phyloP scores from a whole-genome alignment of 2,888 invertebrate species.

The Lamellibrachia columna region DNA sequence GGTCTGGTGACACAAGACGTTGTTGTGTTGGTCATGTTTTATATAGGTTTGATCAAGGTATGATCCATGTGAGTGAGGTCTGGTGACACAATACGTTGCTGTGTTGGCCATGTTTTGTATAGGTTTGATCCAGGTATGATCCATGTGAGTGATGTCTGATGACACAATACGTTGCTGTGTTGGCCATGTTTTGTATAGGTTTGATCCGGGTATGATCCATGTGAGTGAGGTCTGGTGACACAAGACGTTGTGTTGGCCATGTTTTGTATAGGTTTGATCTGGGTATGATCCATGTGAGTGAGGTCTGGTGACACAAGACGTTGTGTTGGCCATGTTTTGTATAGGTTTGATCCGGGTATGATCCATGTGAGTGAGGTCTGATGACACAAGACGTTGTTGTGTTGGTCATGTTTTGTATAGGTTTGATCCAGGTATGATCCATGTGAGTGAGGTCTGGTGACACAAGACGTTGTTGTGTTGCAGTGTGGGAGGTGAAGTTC shows the following conservation, averaged over 20 bases:
- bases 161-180: conserved; percentile 23
- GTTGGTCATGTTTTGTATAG: background rate
- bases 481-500: conserved; percentile 86
- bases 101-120: conserved; percentile 30
- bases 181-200: conserved; percentile 17
- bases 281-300: background rate
- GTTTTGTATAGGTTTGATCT: background rate
- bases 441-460: background rate
- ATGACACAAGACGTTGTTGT: no score
- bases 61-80: background rate
- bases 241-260: conserved; percentile 28
- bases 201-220: background rate
- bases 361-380: no score
- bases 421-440: background rate
- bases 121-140: background rate
- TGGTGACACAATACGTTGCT: background rate
- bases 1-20: background rate
- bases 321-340: no score
- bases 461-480: conserved; percentile 28
- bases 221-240: background rate
- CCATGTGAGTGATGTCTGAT: background rate
- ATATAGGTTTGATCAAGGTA: background rate
- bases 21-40: conserved; percentile 31
- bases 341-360: no score
- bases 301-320: background rate